Evolutionary conservation across 2,113 vertebrate genomes (phyloP).

Genomic region (Daboia siamensis): DNA sequence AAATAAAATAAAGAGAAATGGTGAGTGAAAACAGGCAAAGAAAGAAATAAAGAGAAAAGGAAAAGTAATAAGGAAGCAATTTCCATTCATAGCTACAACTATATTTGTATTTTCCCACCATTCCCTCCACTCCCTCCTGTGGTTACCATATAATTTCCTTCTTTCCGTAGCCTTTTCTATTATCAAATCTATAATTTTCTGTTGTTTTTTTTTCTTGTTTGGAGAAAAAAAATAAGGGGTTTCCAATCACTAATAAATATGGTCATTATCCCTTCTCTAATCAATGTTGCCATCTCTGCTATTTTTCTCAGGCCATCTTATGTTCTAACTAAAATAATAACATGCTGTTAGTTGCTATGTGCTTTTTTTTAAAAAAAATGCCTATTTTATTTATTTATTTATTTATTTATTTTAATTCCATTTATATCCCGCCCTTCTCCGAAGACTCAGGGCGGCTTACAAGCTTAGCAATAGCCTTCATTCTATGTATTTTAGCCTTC

Average conservation of each 20-base stretch:
- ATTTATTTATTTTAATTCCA: no score
- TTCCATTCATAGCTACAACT: background rate
- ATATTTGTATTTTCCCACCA: background rate
- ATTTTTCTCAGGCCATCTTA: background rate
- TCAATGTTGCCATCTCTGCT: background rate
- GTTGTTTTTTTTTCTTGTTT: background rate
- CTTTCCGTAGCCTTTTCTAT: background rate
- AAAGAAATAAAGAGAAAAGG: background rate
- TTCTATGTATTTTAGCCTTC: no score
- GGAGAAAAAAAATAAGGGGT: background rate
- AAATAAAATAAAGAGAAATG: no score
- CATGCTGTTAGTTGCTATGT: background rate
- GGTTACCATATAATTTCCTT: background rate
- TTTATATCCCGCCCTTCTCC: no score
- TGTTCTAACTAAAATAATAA: background rate
- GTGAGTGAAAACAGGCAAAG: background rate
- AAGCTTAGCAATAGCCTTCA: no score
- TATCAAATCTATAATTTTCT: background rate
- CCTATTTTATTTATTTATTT: background rate
- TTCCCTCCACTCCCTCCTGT: background rate
- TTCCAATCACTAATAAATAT: background rate
- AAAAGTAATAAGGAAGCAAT: background rate
- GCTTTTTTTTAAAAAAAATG: background rate
- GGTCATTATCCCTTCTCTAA: background rate
- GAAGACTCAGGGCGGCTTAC: no score